Base-by-base conservation (phyloP, 2,888 invertebrate genomes). In the Epinotia bilunana region DNA sequence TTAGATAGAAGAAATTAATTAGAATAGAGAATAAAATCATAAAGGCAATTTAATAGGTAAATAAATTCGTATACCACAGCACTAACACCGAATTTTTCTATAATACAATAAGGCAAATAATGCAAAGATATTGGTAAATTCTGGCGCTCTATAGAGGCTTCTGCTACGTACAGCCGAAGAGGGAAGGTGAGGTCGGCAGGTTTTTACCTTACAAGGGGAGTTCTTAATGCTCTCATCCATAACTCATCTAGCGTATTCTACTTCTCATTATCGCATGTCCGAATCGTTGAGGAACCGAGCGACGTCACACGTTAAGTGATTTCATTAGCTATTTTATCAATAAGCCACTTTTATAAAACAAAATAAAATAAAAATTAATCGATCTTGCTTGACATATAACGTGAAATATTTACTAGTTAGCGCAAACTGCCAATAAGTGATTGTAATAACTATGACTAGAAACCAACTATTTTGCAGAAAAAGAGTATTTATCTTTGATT, bases 191-290 rank as follows among this genome's bases (percentile, higher is more conserved):
- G 53, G 86, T 84, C 81, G 84, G 86, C 84, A 87, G 86, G 84
- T 86, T 87, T 88, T 94, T 94, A 94, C 94, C 94, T 94, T 89
- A 91, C 92, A 93, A 89, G 92, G 92, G 88, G 92, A 92, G 87
- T 86, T 91, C 88, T 89, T 91, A 88, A 84, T 87, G 87, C 87
- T 91, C 84, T 90, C 91, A 91, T 94, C 93, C 94, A 94, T 94
- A 83, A 88, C 91, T 91, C 83, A 88, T 83, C 80, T 86, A 88
- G 83, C 83, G 87, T 86, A 88, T 83, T 86, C 87, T 90, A 92
- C 84, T 88, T 89, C 89, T 90, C 91, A 91, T 90, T 84, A 88
- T 88, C 82, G 82, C 86, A 86, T 81, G 83, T 87, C 89, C 88
- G 84, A 91, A 87, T 87, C 84, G 80, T 85, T 80, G 82, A 81